Conservation (phyloP, 2,797 vertebrate species). For the Decapterus maruadsi region DNA sequence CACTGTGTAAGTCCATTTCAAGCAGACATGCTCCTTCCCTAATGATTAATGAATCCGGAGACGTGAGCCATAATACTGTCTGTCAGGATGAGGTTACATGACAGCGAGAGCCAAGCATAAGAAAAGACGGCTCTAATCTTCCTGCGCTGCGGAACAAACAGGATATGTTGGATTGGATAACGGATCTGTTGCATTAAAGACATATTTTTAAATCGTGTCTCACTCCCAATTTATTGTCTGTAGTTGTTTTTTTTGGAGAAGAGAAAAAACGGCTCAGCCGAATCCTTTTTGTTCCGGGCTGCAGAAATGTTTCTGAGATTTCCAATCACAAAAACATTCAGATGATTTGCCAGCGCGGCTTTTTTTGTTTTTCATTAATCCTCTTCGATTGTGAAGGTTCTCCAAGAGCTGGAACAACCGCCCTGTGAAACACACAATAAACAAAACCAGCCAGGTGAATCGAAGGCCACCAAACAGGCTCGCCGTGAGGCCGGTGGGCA, state of each 20-base stretch:
- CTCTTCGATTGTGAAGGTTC: conserved; percentile 37
- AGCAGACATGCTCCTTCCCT: neutral
- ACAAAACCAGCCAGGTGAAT: conserved; percentile 43
- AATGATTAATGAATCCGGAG: neutral
- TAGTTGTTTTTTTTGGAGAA: conserved; percentile 8
- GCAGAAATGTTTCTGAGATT: conserved; percentile 27
- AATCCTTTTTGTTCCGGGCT: conserved; percentile 30
- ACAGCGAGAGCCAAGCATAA: conserved; percentile 9
- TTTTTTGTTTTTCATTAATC: conserved; percentile 62
- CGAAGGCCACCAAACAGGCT: conserved; percentile 9
- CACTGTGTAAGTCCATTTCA: neutral
- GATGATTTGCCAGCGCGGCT: conserved; percentile 21
- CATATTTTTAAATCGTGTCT: conserved; percentile 9
- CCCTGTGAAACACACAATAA: conserved; percentile 24
- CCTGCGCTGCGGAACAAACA: conserved; percentile 41
- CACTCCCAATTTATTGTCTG: neutral
- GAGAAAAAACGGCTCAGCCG: conserved; percentile 22
- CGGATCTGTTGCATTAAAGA: conserved; percentile 20
- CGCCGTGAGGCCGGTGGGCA: neutral
- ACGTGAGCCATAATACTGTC: conserved; percentile 1
- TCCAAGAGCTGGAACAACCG: conserved; percentile 13
- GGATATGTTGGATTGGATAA: conserved; percentile 22
- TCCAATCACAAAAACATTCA: conserved; percentile 10
- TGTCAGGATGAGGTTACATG: conserved; percentile 5
- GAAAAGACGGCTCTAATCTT: conserved; percentile 25